phyloP scores from a whole-genome alignment of 2,113 vertebrate genomes.

The Genyomyrus donnyi region DNA sequence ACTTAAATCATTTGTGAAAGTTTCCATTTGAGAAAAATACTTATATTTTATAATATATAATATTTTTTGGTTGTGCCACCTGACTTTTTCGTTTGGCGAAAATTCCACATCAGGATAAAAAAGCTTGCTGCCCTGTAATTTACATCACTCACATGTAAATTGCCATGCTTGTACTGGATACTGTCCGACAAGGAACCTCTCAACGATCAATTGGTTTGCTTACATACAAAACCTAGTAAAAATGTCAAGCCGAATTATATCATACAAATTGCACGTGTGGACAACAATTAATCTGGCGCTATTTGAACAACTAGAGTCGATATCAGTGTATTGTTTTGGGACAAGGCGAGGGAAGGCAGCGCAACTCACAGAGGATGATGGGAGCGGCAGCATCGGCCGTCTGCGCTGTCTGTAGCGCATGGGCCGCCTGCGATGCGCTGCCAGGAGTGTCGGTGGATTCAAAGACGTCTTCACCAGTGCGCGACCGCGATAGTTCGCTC shows the following conservation, averaged over 20 bases:
- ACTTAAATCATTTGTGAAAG: background rate
- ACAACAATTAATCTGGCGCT: background rate
- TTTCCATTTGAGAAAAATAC: background rate
- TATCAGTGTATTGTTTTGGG: background rate
- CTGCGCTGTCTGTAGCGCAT: constrained; percentile 38
- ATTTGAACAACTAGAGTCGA: background rate
- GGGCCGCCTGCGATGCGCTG: constrained; percentile 29
- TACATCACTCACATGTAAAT: background rate
- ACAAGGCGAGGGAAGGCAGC: background rate
- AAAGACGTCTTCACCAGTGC: constrained; percentile 13
- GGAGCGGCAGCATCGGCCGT: constrained; percentile 22
- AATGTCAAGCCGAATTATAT: background rate
- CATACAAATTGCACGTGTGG: background rate
- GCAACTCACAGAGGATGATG: constrained; percentile 51
- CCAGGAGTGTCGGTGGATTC: constrained; percentile 27
- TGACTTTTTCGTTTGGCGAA: background rate
- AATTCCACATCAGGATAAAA: background rate
- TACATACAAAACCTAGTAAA: background rate
- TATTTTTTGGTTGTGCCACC: background rate
- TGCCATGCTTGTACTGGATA: background rate
- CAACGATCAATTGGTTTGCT: background rate
- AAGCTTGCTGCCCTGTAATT: background rate
- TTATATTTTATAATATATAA: background rate
- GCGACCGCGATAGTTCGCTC: constrained; percentile 5
- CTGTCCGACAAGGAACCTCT: background rate